Conservation (phyloP, 2,113 vertebrate genomes). For the Ptyas mucosa region DNA sequence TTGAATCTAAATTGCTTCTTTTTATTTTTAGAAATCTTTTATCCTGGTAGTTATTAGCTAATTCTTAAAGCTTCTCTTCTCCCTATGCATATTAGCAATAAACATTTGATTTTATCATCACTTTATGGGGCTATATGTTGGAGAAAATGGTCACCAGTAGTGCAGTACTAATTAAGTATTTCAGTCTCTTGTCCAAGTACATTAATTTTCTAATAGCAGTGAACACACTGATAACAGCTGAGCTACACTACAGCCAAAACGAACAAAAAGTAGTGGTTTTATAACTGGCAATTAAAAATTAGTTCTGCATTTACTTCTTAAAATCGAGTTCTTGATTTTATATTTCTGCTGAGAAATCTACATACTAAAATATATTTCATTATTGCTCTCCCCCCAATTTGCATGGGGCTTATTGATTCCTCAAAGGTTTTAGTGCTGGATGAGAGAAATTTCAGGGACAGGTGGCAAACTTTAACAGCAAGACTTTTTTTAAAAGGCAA, state of each 20-base stretch:
- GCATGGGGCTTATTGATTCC: not conserved
- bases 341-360: not conserved
- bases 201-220: not conserved
- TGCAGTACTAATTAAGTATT: slow-evolving; percentile 28
- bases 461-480: not conserved
- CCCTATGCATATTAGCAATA: not conserved
- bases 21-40: not conserved
- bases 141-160: not conserved
- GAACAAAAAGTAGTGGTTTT: not conserved
- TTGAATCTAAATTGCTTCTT: not conserved
- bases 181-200: slow-evolving; percentile 2
- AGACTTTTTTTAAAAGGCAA: not conserved
- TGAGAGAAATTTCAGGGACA: not conserved
- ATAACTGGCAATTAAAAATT: not conserved
- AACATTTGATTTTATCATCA: not conserved
- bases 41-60: not conserved
- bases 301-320: not conserved
- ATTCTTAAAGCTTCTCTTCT: not conserved
- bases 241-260: not conserved
- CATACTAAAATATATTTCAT: not conserved
- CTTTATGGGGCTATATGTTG: not conserved
- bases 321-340: not conserved
- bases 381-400: not conserved
- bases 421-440: not conserved
- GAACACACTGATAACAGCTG: slow-evolving; percentile 14